These are phyloP conservation scores for Gallinago media DNA, from an alignment of 2,113 vertebrate genomes.

Conservation along the genomic window DNA sequence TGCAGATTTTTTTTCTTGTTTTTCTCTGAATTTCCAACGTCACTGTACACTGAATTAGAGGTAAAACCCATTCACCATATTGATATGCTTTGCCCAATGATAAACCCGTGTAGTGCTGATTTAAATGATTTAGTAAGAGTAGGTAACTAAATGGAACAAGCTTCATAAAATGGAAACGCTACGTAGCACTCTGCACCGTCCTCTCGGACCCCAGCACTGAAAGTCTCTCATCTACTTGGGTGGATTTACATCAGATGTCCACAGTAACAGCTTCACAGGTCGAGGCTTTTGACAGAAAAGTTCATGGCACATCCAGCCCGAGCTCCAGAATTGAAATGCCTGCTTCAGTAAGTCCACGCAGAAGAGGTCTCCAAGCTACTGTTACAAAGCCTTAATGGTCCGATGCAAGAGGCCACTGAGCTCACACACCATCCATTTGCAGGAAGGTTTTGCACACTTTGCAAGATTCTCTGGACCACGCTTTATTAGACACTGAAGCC, in stretches of 20 bases:
- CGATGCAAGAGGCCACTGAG: neutral
- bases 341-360: neutral
- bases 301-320: neutral
- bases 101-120: neutral
- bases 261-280: neutral
- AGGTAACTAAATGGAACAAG: neutral
- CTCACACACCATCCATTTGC: rapidly evolving
- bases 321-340: neutral
- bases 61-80: neutral
- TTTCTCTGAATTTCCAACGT: neutral
- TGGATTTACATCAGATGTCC: neutral
- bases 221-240: neutral
- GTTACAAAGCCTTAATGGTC: neutral
- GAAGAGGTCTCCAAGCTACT: neutral
- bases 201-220: neutral
- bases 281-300: neutral
- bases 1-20: neutral
- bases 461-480: neutral
- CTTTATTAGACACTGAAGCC: neutral
- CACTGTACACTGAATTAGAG: neutral
- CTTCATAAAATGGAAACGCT: neutral
- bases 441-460: neutral
- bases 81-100: neutral
- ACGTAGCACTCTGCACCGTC: neutral
- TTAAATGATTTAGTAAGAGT: neutral